These are phyloP conservation scores for Clivina fossor DNA, from an alignment of 2,888 invertebrate genomes.

Conservation along the genomic window DNA sequence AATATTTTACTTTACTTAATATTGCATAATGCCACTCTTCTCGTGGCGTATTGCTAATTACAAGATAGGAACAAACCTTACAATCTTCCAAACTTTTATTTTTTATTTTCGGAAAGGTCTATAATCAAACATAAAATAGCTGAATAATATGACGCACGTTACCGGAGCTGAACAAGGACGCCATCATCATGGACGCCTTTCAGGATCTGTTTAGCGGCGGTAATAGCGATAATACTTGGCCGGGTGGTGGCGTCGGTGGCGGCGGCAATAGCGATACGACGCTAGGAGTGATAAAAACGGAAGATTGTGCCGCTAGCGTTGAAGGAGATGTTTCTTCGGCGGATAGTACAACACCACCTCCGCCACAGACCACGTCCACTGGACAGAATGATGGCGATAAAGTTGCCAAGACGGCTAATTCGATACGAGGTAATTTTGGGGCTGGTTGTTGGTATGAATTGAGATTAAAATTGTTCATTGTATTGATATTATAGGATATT, in stretches of 20 bases:
- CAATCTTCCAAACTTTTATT: no score
- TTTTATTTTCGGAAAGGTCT: no score
- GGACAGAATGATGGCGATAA: conserved; percentile 52
- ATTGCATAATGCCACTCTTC: no score
- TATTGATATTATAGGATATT: no score
- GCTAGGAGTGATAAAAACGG: conserved; percentile 10
- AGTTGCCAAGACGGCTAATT: conserved; percentile 65
- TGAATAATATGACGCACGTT: conserved; percentile 33
- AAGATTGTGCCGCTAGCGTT: conserved; percentile 22
- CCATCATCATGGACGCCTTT: conserved; percentile 58
- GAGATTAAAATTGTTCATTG: no score
- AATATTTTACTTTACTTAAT: no score
- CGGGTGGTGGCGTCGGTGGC: conserved; percentile 41
- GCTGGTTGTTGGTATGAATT: no score
- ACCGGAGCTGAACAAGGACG: conserved; percentile 43
- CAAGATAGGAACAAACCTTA: no score
- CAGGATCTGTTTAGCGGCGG: conserved; percentile 53
- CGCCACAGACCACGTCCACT: conserved; percentile 52
- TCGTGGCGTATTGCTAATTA: no score
- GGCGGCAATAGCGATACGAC: conserved; percentile 36
- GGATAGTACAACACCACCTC: conserved; percentile 64
- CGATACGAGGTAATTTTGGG: conserved; percentile 72
- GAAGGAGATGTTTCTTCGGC: conserved; percentile 51
- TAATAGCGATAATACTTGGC: conserved; percentile 48
- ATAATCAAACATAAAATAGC: no score